Conservation (phyloP, 2,888 invertebrate genomes). For the Oxytorus armatus region DNA sequence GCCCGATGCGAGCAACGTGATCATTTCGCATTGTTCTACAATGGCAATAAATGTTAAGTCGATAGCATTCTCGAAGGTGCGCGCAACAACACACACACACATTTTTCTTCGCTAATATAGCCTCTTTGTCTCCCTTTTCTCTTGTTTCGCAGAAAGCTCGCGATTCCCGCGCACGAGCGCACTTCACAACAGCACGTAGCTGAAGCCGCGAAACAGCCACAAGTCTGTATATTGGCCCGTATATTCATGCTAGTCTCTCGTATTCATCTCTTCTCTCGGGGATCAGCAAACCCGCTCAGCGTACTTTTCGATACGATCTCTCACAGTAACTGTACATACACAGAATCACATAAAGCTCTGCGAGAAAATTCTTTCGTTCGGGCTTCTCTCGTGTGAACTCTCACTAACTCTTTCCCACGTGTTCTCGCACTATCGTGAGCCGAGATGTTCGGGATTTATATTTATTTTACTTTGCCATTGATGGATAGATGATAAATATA, state of each 20-base stretch:
- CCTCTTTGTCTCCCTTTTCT: slow-evolving; percentile 16
- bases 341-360: slow-evolving; percentile 22
- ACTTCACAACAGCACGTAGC: slow-evolving; percentile 12
- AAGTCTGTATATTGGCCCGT: background rate
- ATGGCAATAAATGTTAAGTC: slow-evolving; percentile 74
- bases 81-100: too few species aligned
- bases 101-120: slow-evolving; percentile 41
- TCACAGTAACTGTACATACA: background rate
- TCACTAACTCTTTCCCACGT: slow-evolving; percentile 37
- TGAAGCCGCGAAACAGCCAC: slow-evolving; percentile 23
- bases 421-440: slow-evolving; percentile 7
- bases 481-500: background rate
- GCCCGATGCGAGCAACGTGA: slow-evolving; percentile 69
- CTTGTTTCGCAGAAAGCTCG: slow-evolving; percentile 9
- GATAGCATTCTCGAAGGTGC: slow-evolving; percentile 62
- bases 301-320: slow-evolving; percentile 59
- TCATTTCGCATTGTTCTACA: slow-evolving; percentile 76
- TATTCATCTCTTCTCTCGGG: slow-evolving; percentile 19
- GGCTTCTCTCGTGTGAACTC: slow-evolving; percentile 29
- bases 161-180: slow-evolving; percentile 24
- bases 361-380: slow-evolving; percentile 38
- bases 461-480: background rate
- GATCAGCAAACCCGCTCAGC: slow-evolving; percentile 53
- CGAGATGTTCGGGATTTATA: slow-evolving; percentile 15
- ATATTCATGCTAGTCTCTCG: slow-evolving; percentile 29